Base-by-base conservation (phyloP, 2,113 vertebrate species). In the Platichthys flesus region DNA sequence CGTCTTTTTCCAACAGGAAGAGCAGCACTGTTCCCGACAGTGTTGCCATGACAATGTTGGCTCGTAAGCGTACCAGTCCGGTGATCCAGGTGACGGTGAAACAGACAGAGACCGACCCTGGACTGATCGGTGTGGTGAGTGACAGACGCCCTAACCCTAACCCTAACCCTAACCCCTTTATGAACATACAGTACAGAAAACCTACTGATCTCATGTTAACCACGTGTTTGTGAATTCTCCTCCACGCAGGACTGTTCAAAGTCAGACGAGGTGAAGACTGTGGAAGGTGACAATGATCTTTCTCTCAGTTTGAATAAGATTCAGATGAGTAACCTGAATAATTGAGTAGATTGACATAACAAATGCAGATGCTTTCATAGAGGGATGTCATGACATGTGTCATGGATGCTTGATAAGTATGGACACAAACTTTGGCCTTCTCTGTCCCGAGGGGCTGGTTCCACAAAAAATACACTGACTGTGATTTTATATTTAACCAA, bases 51-150 rank as follows among this genome's bases (percentile, higher is more conserved):
- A 90, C 90, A 21, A 92, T 90, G 26, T n/a, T 95, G 92, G 89
- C 90, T 65, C 85, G 82, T 51, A 95, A 94, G 85, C 88, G 92
- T 31, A 88, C 86, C 56, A 95, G 94, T 88, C 91, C 94, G 20
- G 88, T 94, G 66, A 94, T 94, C 82, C 94, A 94, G 83, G 94
- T 94, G 76, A 94, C 93, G 12, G 91, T 94, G 51, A 95, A 95
- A 76, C 94, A 95, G 92, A 95, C 93, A 20, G 94, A 95, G 84
- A 95, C 93, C 0, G 91, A 94, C 78, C 74, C 82, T 5, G 94
- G 94, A 47, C 82, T 94, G 42, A 94, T 94, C 7, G 94, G 94
- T 24, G 93, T 94, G 88, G 94, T 95, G 74, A 89, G 91, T 82
- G 42, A 31, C 15, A 40, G 24, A 69, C 59, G 12, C 18, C 16